phyloP scores from a whole-genome alignment of 2,113 vertebrate species.

The Onychostruthus taczanowskii region DNA sequence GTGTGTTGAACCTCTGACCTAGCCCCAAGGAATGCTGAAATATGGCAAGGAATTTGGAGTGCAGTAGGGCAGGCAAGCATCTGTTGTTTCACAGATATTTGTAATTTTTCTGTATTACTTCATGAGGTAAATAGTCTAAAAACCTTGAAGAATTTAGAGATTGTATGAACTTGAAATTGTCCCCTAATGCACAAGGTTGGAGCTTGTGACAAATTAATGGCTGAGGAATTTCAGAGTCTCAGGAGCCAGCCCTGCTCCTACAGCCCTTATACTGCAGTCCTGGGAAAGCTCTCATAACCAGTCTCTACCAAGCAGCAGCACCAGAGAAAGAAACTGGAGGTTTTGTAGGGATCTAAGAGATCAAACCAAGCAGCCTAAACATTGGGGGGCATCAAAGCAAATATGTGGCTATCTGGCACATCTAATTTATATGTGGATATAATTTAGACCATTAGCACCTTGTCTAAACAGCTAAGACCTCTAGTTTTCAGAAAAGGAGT shows the following conservation, averaged over 20 bases:
- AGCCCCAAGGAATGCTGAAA: not conserved
- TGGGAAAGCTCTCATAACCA: not conserved
- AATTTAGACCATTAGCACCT: not conserved
- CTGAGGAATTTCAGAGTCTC: not conserved
- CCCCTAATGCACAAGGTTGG: not conserved
- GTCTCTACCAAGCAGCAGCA: not conserved
- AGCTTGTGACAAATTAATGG: not conserved
- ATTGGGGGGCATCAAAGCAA: not conserved
- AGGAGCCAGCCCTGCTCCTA: not conserved
- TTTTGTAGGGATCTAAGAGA: not conserved
- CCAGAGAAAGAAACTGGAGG: not conserved
- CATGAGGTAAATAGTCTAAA: not conserved
- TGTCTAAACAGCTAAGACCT: not conserved
- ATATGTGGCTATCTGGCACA: not conserved
- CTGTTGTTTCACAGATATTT: not conserved
- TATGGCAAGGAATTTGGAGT: not conserved
- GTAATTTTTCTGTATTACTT: not conserved
- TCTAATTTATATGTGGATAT: not conserved
- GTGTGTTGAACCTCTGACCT: not conserved
- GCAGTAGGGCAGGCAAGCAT: not conserved
- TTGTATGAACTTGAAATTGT: not conserved
- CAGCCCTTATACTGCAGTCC: not conserved
- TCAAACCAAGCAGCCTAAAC: not conserved
- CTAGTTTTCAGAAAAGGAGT: not conserved
- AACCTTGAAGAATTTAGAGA: not conserved